Base-by-base conservation (phyloP, 2,888 invertebrate genomes). In the Conistra vaccinii region DNA sequence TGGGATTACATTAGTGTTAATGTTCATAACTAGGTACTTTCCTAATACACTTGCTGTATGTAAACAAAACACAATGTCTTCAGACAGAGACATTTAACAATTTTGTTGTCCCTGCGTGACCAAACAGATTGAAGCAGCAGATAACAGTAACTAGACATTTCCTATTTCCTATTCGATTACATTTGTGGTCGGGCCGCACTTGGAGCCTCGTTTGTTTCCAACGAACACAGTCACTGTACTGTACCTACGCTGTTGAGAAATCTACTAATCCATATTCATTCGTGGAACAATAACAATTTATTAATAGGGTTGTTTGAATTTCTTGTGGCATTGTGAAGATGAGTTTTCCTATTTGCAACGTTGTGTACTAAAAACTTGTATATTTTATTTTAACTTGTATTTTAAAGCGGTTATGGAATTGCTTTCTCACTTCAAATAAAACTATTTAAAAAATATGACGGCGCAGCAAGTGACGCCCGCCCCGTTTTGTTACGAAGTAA, bases 111-210 rank as follows among this genome's bases (percentile, higher is more conserved):
- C 53, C 78, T 65, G 69, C 66, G 82, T 81, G 78, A 76, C 71
- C 69, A 83, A 78, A 83, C 78, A 84, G 81, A 85, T 85, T 84
- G 86, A 88, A 86, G 51, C 76, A 83, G 65, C 82, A 86, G 85
- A 87, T 87, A 88, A 86, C 83, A 85, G 87, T 89, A 89, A 91
- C 89, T 88, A 89, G 91, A 91, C 90, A 89, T 91, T 91, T 91
- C 89, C 90, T 89, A 89, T 91, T 91, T 89, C 88, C 87, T 85
- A 87, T 87, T 88, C 88, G 90, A 91, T 91, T 92, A 91, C 90
- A 86, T 89, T 89, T 88, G 89, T 84, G 91, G 89, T 86, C 80
- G 80, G 78, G 80, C 77, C 78, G 77, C 78, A 85, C 88, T 85
- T 80, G 81, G 69, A 58, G 70, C 70, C 73, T 78, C 74, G 80